These are phyloP conservation scores for Drosophila bocqueti DNA, from an alignment of 1,140 invertebrate species.

Conservation along the genomic window DNA sequence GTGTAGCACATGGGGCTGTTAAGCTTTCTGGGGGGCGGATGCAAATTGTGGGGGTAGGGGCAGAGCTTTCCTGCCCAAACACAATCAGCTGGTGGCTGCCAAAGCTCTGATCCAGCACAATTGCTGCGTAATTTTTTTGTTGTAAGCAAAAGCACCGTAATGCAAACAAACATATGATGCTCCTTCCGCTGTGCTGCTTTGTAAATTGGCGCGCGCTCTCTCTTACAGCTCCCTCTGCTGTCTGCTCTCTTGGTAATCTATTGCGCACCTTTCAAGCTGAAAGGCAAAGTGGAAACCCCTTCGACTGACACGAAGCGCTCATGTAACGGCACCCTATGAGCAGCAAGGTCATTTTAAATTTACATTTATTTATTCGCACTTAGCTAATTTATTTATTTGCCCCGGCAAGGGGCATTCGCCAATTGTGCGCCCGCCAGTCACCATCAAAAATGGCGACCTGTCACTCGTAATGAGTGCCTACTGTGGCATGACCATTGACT, in stretches of 20 bases:
- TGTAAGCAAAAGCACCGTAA: conserved; percentile 26
- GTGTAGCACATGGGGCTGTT: conserved; percentile 36
- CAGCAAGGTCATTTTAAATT: conserved; percentile 39
- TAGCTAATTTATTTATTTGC: conserved; percentile 37
- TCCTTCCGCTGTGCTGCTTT: conserved; percentile 26
- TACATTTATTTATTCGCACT: conserved; percentile 38
- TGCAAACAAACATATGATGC: conserved; percentile 51
- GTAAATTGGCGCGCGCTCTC: conserved; percentile 26
- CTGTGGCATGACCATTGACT: conserved; percentile 79
- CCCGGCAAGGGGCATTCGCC: conserved; percentile 3
- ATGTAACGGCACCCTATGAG: conserved; percentile 53
- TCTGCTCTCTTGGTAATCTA: conserved; percentile 29
- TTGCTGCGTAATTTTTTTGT: conserved; percentile 47
- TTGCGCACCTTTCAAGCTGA: conserved; percentile 73
- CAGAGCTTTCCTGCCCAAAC: conserved; percentile 45
- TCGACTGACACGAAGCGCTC: conserved; percentile 4
- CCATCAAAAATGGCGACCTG: conserved; percentile 45
- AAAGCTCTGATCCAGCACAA: conserved; percentile 32
- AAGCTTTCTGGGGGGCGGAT: conserved; percentile 28
- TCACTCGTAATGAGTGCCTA: conserved; percentile 51
- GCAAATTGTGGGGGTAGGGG: background rate
- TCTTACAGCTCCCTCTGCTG: conserved; percentile 3
- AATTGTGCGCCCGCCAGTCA: conserved; percentile 37
- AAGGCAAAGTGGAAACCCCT: conserved; percentile 65
- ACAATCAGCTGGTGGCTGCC: conserved; percentile 45